Base-by-base conservation (phyloP, 2,113 vertebrate species). In the Corythoichthys intestinalis region DNA sequence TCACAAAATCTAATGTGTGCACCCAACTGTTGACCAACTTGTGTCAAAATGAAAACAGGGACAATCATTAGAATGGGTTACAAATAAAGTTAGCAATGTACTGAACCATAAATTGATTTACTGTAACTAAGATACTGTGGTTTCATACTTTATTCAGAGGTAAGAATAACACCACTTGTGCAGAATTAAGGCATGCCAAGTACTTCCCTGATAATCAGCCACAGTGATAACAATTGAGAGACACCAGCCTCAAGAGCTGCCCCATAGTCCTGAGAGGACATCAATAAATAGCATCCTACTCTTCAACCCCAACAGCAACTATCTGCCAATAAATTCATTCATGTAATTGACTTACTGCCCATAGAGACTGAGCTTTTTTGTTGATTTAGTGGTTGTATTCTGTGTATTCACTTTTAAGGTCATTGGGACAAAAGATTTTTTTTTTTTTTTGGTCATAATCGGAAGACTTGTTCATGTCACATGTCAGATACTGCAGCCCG, bases 281-380 rank as follows among this genome's bases (percentile, higher is more conserved):
- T 81, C 76, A 85, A 77, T 87, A 88, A 85, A 73, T 70, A 70
- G 69, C 73, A 69, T 72, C 64, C 74, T 66, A 1, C 2, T 15
- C 72, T 80, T 68, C 67, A 62, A 67, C 71, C 73, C 73, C 62
- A 61, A 46, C 38, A 75, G 35, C 75, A 79, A 69, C 49, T 10
- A 70, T 61, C 65, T 71, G 71, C 35, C 71, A 70, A 66, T 77
- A 80, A 80, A 53, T 77, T 46, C 59, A 70, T 73, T 54, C 74
- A 82, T 86, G 79, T 88, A 86, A 90, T 88, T 87, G 71, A 72
- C 61, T 79, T 79, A 60, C 69, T 65, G 59, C 74, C 72, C 65
- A 73, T 14, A 67, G 48, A 70, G 73, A 71, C 47, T 72, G 17
- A 37, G 15, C 49, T 54, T 73, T 68, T 74, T 70, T 73, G 69